phyloP scores from a whole-genome alignment of 2,113 vertebrate species.

The Oncorhynchus nerka region DNA sequence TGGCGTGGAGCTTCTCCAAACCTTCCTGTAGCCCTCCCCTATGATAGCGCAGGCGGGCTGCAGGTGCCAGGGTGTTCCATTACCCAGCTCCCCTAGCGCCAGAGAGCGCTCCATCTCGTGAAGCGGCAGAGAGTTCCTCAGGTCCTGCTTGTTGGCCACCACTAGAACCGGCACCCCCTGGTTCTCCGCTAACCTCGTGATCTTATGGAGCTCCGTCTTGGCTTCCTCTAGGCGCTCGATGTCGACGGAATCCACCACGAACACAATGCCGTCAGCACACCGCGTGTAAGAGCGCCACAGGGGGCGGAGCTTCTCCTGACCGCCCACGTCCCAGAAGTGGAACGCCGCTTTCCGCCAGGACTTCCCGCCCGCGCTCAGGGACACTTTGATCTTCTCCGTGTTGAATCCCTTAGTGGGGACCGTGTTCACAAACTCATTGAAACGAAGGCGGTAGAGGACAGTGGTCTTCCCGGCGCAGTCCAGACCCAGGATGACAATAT shows the following conservation, averaged over 20 bases:
- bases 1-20: constrained; percentile 88
- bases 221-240: constrained; percentile 91
- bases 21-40: constrained; percentile 90
- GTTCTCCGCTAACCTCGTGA: constrained; percentile 90
- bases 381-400: constrained; percentile 88
- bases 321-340: constrained; percentile 96
- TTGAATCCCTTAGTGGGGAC: constrained; percentile 96
- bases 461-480: constrained; percentile 94
- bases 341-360: constrained; percentile 80
- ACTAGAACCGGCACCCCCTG: constrained; percentile 92
- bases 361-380: constrained; percentile 69
- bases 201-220: constrained; percentile 93
- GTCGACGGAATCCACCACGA: constrained; percentile 94
- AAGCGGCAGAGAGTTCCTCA: constrained; percentile 85
- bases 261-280: constrained; percentile 91
- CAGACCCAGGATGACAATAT: constrained; percentile 91
- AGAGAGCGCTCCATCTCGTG: constrained; percentile 86
- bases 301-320: constrained; percentile 91
- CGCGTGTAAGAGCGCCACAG: constrained; percentile 93
- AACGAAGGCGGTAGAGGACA: constrained; percentile 88
- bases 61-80: constrained; percentile 89
- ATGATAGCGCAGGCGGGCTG: constrained; percentile 94
- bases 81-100: constrained; percentile 84
- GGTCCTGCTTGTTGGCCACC: constrained; percentile 94
- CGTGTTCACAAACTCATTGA: constrained; percentile 95